phyloP scores from a whole-genome alignment of 2,797 vertebrate genomes.

The Chiloscyllium punctatum region DNA sequence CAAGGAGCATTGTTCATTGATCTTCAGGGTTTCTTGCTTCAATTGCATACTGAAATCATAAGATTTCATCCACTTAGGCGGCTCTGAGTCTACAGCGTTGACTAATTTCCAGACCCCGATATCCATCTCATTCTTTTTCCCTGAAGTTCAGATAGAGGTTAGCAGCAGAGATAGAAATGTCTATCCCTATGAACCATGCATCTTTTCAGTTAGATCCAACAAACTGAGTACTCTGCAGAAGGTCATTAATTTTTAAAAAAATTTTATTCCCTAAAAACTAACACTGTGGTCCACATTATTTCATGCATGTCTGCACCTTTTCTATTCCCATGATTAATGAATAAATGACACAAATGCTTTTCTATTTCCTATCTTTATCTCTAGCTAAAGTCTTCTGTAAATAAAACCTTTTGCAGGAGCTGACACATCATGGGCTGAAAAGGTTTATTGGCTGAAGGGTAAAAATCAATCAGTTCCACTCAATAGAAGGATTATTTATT shows the following conservation, averaged over 20 bases:
- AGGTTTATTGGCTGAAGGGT: slow-evolving; percentile 29
- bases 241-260: background rate
- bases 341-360: slow-evolving; percentile 35
- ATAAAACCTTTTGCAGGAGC: slow-evolving; percentile 26
- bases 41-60: background rate
- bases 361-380: background rate
- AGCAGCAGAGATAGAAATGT: background rate
- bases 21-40: background rate
- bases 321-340: slow-evolving; percentile 7
- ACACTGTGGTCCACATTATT: background rate
- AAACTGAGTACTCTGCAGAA: background rate
- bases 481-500: slow-evolving; percentile 30
- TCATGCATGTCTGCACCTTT: background rate
- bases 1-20: background rate
- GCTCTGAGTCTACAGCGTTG: background rate
- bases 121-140: background rate
- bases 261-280: background rate
- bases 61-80: background rate
- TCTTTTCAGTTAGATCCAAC: background rate
- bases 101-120: background rate
- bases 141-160: background rate
- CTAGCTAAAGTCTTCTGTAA: slow-evolving; percentile 1
- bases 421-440: slow-evolving; percentile 1
- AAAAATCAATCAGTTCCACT: slow-evolving; percentile 30
- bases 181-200: background rate